phyloP scores from a whole-genome alignment of 2,113 vertebrate genomes.

The Cavia aperea region DNA sequence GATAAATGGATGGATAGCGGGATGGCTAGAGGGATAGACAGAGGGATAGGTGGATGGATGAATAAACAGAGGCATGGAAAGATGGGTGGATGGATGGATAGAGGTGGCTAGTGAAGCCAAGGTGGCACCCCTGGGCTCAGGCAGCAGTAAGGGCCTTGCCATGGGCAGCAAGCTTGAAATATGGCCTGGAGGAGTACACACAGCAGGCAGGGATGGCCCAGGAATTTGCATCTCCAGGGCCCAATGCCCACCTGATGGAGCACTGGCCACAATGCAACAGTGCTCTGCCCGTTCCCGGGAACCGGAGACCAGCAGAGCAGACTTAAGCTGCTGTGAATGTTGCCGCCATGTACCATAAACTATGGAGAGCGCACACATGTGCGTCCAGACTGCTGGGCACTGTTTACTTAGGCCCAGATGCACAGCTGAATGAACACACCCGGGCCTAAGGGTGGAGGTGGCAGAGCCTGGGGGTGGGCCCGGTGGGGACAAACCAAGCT shows the following conservation, averaged over 20 bases:
- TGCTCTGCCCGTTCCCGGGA: background rate
- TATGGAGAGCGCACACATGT: background rate
- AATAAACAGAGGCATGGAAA: too few relatives aligned
- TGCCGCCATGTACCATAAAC: background rate
- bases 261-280: background rate
- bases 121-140: background rate
- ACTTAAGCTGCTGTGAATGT: background rate
- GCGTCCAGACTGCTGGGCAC: background rate
- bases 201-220: background rate
- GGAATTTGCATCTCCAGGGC: background rate
- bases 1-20: background rate
- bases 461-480: background rate
- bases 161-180: background rate
- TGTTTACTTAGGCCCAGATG: background rate
- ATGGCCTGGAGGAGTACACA: background rate
- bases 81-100: too few relatives aligned
- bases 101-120: background rate
- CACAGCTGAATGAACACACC: too few relatives aligned
- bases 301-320: background rate
- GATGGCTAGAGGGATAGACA: background rate
- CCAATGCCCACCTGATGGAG: background rate
- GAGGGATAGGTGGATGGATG: background rate
- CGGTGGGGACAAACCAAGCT: background rate
- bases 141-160: background rate
- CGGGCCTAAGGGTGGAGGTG: background rate